Percentiles rank a stretch among this genome's conserved stretches.
Evolutionary conservation across 2,113 vertebrate species (phyloP).

Genomic region (mouse (Mus musculus)): DNA sequence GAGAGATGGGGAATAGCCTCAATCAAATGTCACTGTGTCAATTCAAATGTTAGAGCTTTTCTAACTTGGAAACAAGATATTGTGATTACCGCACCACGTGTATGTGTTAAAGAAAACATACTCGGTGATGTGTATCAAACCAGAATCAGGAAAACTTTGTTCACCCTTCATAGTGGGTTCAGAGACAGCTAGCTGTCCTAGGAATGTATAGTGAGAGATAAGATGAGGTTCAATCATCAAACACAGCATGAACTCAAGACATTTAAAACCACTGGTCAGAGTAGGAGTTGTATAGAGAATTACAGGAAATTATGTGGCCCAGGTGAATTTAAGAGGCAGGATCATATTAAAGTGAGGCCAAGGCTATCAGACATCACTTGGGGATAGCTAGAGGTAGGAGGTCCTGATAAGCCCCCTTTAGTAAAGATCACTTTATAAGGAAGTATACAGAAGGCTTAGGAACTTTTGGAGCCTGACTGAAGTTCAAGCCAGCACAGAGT

Average conservation of each 20-base stretch:
- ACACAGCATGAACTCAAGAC: background rate
- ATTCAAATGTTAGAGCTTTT: conserved; percentile 77
- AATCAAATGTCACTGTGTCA: conserved; percentile 68
- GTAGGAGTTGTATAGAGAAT: background rate
- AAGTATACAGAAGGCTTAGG: background rate
- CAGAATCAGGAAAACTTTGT: background rate
- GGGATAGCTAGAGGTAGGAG: background rate
- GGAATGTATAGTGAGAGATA: background rate
- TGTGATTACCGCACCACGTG: conserved; percentile 75
- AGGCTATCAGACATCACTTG: background rate
- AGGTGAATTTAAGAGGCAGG: background rate
- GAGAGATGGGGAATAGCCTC: conserved; percentile 74
- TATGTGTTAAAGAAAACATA: background rate
- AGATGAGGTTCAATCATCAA: background rate
- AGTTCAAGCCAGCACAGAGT: background rate
- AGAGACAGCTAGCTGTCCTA: background rate
- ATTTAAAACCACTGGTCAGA: background rate
- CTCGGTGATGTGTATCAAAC: background rate
- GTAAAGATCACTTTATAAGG: background rate
- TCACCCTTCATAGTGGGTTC: background rate
- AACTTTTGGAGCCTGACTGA: background rate
- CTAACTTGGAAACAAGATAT: conserved; percentile 65
- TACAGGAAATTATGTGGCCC: background rate
- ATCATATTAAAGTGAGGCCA: background rate
- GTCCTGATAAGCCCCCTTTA: background rate